Conservation (phyloP, 2,113 vertebrate genomes). For the Ursus arctos region DNA sequence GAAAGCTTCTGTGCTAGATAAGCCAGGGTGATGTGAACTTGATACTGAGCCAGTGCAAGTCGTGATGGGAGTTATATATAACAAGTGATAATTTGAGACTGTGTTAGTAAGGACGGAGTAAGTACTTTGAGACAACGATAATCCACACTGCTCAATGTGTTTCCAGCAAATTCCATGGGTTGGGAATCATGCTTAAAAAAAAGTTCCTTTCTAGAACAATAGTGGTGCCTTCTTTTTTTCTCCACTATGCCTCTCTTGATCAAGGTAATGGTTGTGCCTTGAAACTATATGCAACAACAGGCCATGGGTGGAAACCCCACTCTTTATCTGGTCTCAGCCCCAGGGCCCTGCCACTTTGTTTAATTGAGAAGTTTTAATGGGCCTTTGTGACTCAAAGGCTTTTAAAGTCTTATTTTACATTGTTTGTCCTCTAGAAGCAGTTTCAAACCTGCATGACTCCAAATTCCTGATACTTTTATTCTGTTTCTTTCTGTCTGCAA, state of each 20-base stretch:
- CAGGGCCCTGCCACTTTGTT: background rate
- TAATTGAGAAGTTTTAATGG: background rate
- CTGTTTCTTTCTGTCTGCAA: constrained; percentile 72
- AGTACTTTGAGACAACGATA: background rate
- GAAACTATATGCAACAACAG: background rate
- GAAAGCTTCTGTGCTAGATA: background rate
- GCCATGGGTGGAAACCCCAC: background rate
- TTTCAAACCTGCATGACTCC: constrained; percentile 1
- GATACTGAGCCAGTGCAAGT: too few relatives aligned
- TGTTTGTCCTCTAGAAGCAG: background rate
- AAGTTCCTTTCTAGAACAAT: background rate
- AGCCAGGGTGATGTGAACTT: background rate
- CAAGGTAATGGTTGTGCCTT: background rate
- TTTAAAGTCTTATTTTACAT: background rate
- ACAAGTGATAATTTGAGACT: background rate
- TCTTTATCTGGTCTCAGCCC: background rate
- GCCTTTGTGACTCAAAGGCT: background rate
- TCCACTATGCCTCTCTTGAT: background rate
- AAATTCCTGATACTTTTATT: constrained; percentile 45
- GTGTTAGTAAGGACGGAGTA: background rate
- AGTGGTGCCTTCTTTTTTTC: background rate
- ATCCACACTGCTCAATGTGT: background rate
- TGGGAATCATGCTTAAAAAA: background rate
- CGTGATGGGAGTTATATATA: too few relatives aligned
- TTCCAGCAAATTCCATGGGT: background rate